These are phyloP conservation scores for Pollenia labialis DNA, from an alignment of 2,888 invertebrate species.

Conservation along the genomic window DNA sequence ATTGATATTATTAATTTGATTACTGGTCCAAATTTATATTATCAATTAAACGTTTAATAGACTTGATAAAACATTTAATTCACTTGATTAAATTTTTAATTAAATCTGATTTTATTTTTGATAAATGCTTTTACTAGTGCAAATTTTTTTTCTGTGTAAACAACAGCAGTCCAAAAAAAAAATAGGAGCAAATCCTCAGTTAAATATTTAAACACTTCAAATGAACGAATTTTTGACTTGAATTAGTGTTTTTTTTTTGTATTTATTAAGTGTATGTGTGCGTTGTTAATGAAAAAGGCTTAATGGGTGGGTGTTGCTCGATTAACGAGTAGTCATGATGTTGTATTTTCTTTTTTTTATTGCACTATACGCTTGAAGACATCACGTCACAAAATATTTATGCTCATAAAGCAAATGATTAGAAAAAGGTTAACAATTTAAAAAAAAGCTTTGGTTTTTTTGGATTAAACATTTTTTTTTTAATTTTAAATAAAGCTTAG, in stretches of 20 bases:
- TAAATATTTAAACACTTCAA: slow-evolving; percentile 22
- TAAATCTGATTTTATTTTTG: no score
- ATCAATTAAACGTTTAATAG: no score
- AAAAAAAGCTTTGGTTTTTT: no score
- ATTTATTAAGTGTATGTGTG: background rate
- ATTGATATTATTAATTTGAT: no score
- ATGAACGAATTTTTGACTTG: background rate
- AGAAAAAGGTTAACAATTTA: slow-evolving; percentile 7
- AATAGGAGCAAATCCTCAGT: background rate
- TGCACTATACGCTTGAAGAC: background rate
- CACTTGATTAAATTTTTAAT: no score
- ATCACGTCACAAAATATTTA: slow-evolving; percentile 16
- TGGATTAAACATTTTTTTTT: no score
- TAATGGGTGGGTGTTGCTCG: slow-evolving; percentile 14
- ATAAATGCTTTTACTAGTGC: no score
- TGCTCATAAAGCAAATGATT: slow-evolving; percentile 14
- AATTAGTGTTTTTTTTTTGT: background rate
- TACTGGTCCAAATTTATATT: no score
- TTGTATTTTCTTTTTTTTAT: background rate
- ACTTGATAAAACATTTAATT: no score
- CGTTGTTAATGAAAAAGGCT: background rate
- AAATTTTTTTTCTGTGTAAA: no score
- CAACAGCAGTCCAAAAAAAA: slow-evolving; percentile 3
- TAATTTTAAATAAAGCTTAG: no score
- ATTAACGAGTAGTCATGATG: background rate